Evolutionary conservation across 2,888 invertebrate genomes (phyloP).

Genomic region (Tetanocera ferruginea): DNA sequence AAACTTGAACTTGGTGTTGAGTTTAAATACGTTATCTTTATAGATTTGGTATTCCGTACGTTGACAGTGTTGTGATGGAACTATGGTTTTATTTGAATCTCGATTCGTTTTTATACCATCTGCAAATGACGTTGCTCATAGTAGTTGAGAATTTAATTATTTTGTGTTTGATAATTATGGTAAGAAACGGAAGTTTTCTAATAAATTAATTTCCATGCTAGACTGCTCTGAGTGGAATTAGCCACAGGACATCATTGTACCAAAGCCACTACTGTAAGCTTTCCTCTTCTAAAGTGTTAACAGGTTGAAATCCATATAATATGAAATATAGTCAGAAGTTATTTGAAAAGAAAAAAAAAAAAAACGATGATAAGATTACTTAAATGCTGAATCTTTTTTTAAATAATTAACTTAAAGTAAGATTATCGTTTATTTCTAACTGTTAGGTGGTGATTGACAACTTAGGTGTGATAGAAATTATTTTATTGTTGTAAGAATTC

Average conservation of each 20-base stretch:
- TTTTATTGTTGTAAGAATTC: no score
- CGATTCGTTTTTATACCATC: slow-evolving; percentile 15
- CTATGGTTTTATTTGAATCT: background rate
- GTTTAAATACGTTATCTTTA: background rate
- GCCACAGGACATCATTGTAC: slow-evolving; percentile 1
- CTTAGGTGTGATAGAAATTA: no score
- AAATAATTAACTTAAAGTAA: no score
- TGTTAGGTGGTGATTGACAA: no score
- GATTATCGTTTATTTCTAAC: no score
- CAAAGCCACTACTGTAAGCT: no score
- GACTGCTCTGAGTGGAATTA: slow-evolving; percentile 15
- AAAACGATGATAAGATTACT: no score
- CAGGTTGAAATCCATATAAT: no score
- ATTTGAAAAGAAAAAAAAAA: no score
- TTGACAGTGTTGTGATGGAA: background rate
- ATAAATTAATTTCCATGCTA: background rate
- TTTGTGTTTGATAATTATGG: background rate
- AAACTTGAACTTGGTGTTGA: background rate
- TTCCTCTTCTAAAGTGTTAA: no score
- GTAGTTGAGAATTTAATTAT: background rate
- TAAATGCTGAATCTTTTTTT: no score
- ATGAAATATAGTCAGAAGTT: no score
- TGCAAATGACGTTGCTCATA: background rate
- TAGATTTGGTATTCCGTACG: background rate
- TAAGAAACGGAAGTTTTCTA: slow-evolving; percentile 11